Conservation (phyloP, 2,888 invertebrate genomes). For the Pomacea canaliculata region DNA sequence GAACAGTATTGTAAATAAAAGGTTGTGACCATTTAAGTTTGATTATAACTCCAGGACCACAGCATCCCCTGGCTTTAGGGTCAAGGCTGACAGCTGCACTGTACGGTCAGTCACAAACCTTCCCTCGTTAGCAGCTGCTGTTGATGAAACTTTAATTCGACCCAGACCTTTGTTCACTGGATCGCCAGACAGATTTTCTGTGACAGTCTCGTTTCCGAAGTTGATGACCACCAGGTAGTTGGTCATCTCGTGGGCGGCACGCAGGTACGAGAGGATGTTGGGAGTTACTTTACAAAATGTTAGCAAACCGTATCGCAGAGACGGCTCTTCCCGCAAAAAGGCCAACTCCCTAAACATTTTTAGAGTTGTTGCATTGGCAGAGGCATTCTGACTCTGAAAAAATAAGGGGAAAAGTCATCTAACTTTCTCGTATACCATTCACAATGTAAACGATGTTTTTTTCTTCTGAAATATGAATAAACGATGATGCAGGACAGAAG, state of each 20-base stretch:
- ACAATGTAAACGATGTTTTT: too few species aligned
- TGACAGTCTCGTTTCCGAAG: constrained; percentile 37
- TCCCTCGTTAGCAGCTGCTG: constrained; percentile 14
- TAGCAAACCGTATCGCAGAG: constrained; percentile 54
- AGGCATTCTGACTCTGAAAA: constrained; percentile 18
- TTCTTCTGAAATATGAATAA: too few species aligned
- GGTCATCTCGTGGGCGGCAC: constrained; percentile 43
- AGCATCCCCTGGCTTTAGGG: not conserved
- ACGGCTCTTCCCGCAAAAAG: constrained; percentile 49
- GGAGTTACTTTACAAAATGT: constrained; percentile 35
- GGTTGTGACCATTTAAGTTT: too few species aligned
- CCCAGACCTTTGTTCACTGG: constrained; percentile 20
- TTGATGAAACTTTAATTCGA: constrained; percentile 17
- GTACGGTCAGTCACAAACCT: not conserved
- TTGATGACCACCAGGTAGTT: constrained; percentile 56
- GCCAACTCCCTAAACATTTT: constrained; percentile 49
- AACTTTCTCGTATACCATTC: not conserved
- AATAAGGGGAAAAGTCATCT: not conserved
- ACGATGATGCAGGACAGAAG: too few species aligned
- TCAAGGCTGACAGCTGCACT: not conserved
- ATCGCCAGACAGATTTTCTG: constrained; percentile 12
- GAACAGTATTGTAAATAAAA: too few species aligned
- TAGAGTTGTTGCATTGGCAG: constrained; percentile 33
- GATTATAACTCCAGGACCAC: constrained; percentile 3
- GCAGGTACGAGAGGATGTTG: constrained; percentile 48